Conservation (phyloP, 2,888 invertebrate species). For the Thecophora atra region DNA sequence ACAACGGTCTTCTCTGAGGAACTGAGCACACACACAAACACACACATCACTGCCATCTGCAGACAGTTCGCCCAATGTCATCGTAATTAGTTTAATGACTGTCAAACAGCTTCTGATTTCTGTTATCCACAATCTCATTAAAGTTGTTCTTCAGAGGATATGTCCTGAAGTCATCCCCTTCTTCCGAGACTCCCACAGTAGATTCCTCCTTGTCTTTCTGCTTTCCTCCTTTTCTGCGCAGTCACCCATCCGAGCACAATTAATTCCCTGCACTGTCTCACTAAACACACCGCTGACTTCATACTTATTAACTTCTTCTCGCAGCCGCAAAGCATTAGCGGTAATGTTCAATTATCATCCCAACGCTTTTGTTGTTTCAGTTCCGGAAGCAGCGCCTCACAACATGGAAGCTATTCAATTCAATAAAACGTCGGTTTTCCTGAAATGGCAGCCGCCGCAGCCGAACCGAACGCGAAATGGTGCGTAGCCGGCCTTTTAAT, state of each 20-base stretch:
- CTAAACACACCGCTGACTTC: background rate
- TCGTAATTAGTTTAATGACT: too few species aligned
- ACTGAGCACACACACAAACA: too few species aligned
- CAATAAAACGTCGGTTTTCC: slow-evolving; percentile 80
- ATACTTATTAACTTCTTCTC: background rate
- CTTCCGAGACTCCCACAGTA: too few species aligned
- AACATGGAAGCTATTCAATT: slow-evolving; percentile 84
- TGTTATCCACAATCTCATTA: too few species aligned
- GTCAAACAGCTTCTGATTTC: too few species aligned
- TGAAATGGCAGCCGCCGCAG: slow-evolving; percentile 85
- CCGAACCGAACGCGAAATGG: slow-evolving; percentile 81
- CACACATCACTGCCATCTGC: too few species aligned
- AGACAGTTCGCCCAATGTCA: too few species aligned
- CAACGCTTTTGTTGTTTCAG: slow-evolving; percentile 66
- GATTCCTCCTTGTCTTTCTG: too few species aligned
- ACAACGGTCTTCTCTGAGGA: too few species aligned
- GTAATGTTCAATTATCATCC: slow-evolving; percentile 2
- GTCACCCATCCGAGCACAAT: background rate
- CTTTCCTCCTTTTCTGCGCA: too few species aligned
- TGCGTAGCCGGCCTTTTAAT: slow-evolving; percentile 43
- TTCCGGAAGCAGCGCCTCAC: slow-evolving; percentile 84
- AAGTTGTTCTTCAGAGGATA: too few species aligned
- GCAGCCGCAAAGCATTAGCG: background rate
- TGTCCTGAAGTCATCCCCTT: too few species aligned
- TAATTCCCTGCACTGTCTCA: background rate